These are phyloP conservation scores for Aplysina aerophoba DNA, from an alignment of 37 sponge, comb jelly and placozoan genomes.

Conservation along the genomic window DNA sequence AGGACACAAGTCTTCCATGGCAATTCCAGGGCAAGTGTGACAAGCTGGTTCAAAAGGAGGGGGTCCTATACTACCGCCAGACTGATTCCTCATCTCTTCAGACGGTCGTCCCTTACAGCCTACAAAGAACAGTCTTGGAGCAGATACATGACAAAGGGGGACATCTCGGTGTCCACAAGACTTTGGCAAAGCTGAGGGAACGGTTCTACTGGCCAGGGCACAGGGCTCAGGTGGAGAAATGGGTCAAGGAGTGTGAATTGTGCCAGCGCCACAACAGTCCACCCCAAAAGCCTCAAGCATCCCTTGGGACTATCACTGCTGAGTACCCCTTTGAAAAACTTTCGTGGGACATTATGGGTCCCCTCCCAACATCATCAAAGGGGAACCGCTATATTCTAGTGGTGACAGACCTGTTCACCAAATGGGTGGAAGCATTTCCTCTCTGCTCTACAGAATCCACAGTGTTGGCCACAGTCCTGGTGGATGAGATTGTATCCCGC, in stretches of 20 bases:
- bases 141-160: background rate
- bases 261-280: background rate
- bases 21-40: background rate
- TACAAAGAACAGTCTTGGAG: background rate
- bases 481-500: constrained; percentile 34
- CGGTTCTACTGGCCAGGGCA: constrained; percentile 10
- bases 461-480: constrained; percentile 23
- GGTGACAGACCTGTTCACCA: constrained; percentile 36
- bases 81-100: too few species aligned
- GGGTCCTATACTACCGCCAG: too few species aligned
- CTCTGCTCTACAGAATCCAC: background rate
- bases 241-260: background rate
- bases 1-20: background rate
- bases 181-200: background rate
- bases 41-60: background rate
- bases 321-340: background rate
- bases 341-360: constrained; percentile 22
- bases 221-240: background rate
- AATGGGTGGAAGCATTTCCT: constrained; percentile 52
- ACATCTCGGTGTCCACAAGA: constrained; percentile 6
- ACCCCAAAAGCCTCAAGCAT: background rate
- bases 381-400: constrained; percentile 43
- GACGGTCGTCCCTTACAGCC: background rate
- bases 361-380: background rate
- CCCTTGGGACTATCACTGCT: background rate